Evolutionary conservation across 2,797 vertebrate species (phyloP).

Genomic region (Acrocephalus scirpaceus): DNA sequence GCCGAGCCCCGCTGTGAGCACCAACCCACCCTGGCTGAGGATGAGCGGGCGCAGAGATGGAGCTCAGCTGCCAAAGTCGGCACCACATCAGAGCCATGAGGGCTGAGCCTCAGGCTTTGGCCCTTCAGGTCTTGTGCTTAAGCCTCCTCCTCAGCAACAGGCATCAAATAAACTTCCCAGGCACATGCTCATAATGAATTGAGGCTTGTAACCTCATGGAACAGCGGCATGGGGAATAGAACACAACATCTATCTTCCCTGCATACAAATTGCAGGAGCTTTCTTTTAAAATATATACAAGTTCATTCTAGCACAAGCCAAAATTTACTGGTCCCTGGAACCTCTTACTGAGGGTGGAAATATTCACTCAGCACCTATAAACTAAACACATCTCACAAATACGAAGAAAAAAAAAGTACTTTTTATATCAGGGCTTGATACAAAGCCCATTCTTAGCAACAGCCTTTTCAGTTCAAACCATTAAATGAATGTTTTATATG

Average conservation of each 20-base stretch:
- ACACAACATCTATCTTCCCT: background rate
- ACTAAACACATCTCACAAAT: background rate
- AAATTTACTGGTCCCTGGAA: background rate
- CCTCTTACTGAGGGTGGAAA: background rate
- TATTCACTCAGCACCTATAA: background rate
- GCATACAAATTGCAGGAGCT: background rate
- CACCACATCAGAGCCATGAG: rapidly evolving
- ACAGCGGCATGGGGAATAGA: background rate
- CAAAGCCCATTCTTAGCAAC: background rate
- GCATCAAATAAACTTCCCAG: background rate
- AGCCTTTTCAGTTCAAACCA: background rate
- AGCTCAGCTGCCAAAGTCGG: background rate
- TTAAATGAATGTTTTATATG: background rate
- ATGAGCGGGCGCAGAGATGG: background rate
- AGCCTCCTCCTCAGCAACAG: background rate
- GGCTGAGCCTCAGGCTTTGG: background rate
- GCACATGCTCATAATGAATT: background rate
- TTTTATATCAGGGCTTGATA: background rate
- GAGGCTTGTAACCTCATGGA: background rate
- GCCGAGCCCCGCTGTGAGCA: rapidly evolving
- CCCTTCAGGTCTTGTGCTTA: background rate
- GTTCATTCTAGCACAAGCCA: background rate
- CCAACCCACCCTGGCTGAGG: background rate
- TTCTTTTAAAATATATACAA: background rate
- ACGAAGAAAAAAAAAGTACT: background rate